Evolutionary conservation across 2,888 invertebrate genomes (phyloP).

Genomic region (Dasypogon diadema): DNA sequence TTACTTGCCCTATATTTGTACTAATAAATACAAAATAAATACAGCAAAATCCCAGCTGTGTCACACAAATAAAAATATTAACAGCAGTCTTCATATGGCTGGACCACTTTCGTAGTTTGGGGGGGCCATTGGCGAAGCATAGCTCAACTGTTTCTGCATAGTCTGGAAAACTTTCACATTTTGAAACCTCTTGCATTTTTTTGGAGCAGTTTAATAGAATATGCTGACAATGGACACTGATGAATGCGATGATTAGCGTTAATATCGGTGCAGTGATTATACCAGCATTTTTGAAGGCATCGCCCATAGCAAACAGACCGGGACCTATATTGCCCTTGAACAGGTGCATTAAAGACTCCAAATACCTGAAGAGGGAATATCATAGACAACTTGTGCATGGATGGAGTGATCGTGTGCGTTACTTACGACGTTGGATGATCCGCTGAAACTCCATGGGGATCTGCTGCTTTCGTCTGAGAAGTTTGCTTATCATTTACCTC

Average conservation of each 20-base stretch:
- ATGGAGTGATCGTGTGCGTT: too few relatives aligned
- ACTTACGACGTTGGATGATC: conserved; percentile 58
- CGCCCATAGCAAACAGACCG: conserved; percentile 95
- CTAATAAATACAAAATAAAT: conserved; percentile 97
- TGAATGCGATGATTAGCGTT: conserved; percentile 82
- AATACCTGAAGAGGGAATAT: conserved; percentile 80
- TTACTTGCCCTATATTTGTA: conserved; percentile 83
- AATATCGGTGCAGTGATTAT: conserved; percentile 83
- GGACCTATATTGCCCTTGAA: conserved; percentile 97
- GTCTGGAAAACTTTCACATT: conserved; percentile 73
- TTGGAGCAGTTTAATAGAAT: conserved; percentile 83
- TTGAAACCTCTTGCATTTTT: conserved; percentile 74
- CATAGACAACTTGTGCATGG: too few relatives aligned
- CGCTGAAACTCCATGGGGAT: conserved; percentile 53
- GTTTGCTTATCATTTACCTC: neutral
- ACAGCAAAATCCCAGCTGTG: conserved; percentile 98
- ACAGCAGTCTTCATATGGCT: conserved; percentile 77
- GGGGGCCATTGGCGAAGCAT: conserved; percentile 83
- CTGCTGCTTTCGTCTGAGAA: neutral
- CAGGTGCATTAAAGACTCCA: conserved; percentile 90
- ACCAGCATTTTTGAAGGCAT: conserved; percentile 93
- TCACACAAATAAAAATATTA: conserved; percentile 89
- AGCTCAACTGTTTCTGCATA: conserved; percentile 87
- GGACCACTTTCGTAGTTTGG: conserved; percentile 73
- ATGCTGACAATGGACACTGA: conserved; percentile 94